Conservation (phyloP, 1,140 invertebrate genomes). For the Philopotamus ludificatus region DNA sequence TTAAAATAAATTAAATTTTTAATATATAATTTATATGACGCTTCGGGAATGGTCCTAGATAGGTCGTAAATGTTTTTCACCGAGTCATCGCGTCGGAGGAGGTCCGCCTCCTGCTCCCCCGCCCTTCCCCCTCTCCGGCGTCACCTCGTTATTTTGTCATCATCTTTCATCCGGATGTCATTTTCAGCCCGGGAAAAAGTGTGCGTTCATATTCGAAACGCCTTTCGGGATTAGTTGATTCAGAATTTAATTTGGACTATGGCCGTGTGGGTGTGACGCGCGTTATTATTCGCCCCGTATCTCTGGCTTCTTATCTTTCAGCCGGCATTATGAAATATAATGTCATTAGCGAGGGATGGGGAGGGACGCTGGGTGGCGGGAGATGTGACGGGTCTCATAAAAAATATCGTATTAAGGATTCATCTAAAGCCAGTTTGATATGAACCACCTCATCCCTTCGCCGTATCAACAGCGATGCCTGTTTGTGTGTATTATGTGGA, state of each 20-base stretch:
- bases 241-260: conserved; percentile 40
- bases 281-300: conserved; percentile 9
- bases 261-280: background rate
- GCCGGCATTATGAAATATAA: conserved; percentile 40
- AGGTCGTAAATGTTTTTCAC: conserved; percentile 11
- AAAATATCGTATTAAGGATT: conserved; percentile 40
- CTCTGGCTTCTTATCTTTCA: conserved; percentile 39
- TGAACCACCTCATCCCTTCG: too few species aligned
- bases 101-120: conserved; percentile 16
- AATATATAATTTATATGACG: too few species aligned
- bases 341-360: conserved; percentile 18
- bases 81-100: conserved; percentile 28
- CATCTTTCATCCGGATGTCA: conserved; percentile 49
- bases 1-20: too few species aligned
- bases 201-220: conserved; percentile 39
- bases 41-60: too few species aligned
- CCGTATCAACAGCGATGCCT: too few species aligned
- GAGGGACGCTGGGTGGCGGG: conserved; percentile 6
- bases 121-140: conserved; percentile 2
- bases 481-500: too few species aligned
- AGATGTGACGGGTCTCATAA: conserved; percentile 22
- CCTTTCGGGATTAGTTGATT: conserved; percentile 42
- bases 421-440: conserved; percentile 37
- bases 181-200: conserved; percentile 44
- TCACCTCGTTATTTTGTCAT: conserved; percentile 44